phyloP scores from a whole-genome alignment of 2,797 vertebrate species.

The Onychomys arenicola region DNA sequence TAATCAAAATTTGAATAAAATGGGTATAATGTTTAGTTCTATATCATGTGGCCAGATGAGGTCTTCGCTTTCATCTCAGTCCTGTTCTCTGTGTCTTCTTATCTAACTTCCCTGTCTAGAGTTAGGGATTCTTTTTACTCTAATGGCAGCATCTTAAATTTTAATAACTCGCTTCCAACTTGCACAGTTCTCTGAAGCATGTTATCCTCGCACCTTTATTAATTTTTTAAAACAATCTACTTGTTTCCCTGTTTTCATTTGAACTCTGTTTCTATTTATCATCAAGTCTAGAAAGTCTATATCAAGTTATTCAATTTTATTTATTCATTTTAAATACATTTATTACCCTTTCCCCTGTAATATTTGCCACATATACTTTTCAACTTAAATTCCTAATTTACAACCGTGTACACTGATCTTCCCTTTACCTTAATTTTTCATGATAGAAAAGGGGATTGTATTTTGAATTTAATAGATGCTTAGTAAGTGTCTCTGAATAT shows the following conservation, averaged over 20 bases:
- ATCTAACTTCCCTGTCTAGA: not conserved
- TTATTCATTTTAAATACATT: not conserved
- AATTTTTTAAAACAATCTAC: not conserved
- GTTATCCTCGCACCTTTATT: not conserved
- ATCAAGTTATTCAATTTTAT: not conserved
- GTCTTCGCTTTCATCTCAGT: not conserved
- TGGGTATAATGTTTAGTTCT: not conserved
- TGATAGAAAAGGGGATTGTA: not conserved
- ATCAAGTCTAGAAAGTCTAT: not conserved
- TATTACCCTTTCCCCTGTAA: not conserved
- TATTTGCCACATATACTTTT: not conserved
- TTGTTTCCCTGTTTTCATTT: not conserved
- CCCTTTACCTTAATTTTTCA: not conserved
- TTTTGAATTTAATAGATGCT: not conserved
- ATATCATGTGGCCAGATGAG: not conserved
- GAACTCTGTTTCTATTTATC: not conserved
- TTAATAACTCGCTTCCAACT: not conserved
- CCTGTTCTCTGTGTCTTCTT: not conserved
- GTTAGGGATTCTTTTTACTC: not conserved
- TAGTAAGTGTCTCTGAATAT: not conserved
- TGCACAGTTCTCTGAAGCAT: not conserved
- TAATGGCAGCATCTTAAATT: not conserved
- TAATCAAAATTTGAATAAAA: not conserved
- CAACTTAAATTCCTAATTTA: not conserved
- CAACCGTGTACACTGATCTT: not conserved